A percentile compares a stretch with the other conserved stretches of the same genome.
These are phyloP conservation scores for Brenthis ino DNA, from an alignment of 2,888 invertebrate genomes.

Conservation along the genomic window DNA sequence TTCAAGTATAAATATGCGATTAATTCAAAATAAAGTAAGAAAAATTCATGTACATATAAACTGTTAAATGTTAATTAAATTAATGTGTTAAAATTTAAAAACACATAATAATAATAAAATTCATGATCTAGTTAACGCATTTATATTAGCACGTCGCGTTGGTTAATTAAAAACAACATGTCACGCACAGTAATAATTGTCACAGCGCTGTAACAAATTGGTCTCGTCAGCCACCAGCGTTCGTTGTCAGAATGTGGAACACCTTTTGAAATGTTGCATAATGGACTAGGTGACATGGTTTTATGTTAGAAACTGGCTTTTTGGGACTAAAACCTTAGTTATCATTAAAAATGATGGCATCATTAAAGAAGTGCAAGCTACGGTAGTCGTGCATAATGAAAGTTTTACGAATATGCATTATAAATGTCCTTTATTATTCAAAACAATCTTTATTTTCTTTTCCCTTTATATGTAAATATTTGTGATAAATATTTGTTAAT, in stretches of 20 bases:
- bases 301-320: slow-evolving; percentile 12
- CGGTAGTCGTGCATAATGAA: neutral
- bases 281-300: slow-evolving; percentile 7
- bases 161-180: slow-evolving; percentile 11
- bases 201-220: slow-evolving; percentile 41
- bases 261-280: slow-evolving; percentile 28
- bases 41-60: too few relatives aligned
- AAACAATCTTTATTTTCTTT: too few relatives aligned
- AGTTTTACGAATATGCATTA: neutral
- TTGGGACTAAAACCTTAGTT: slow-evolving; percentile 9
- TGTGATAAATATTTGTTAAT: too few relatives aligned
- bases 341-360: slow-evolving; percentile 12
- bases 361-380: slow-evolving; percentile 5
- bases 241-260: slow-evolving; percentile 54
- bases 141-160: neutral
- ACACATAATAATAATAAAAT: neutral
- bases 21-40: too few relatives aligned
- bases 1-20: too few relatives aligned
- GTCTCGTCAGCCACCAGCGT: slow-evolving; percentile 48
- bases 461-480: too few relatives aligned
- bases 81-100: neutral
- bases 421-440: too few relatives aligned
- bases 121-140: neutral
- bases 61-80: too few relatives aligned
- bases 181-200: slow-evolving; percentile 14